phyloP scores from a whole-genome alignment of 2,113 vertebrate species.

The Chunga burmeisteri region DNA sequence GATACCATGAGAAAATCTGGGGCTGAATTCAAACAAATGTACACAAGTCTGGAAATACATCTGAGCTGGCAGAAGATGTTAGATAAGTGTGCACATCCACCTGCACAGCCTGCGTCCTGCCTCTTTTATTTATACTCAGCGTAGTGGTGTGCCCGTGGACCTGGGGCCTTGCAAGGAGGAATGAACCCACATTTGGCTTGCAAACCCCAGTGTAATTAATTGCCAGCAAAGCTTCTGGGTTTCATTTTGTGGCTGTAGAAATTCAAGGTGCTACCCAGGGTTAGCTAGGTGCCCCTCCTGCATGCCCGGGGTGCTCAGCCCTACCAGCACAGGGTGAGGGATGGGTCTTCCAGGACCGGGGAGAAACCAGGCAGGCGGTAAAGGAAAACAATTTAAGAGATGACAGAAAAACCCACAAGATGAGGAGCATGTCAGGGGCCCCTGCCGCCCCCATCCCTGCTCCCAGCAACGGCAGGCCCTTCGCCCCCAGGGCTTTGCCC shows the following conservation, averaged over 20 bases:
- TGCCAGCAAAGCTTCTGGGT: background rate
- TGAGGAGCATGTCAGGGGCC: background rate
- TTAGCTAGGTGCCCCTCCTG: background rate
- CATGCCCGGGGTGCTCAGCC: rapidly evolving
- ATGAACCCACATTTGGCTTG: background rate
- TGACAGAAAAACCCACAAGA: background rate
- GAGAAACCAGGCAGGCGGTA: background rate
- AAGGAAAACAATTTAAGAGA: background rate
- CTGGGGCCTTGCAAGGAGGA: background rate
- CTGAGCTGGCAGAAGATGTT: background rate
- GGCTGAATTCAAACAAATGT: background rate
- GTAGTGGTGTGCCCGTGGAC: background rate
- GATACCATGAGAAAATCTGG: background rate
- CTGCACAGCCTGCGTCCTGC: background rate
- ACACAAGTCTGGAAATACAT: background rate
- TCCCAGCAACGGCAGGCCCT: background rate
- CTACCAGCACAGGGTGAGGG: rapidly evolving
- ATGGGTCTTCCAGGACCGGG: background rate
- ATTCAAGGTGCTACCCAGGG: background rate
- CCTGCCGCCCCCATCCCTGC: rapidly evolving
- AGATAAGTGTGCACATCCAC: background rate
- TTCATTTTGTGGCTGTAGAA: background rate
- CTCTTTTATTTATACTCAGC: background rate
- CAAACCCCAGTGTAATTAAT: background rate
- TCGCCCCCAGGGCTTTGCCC: background rate